These are phyloP conservation scores for Coccyzus lansbergi DNA, from an alignment of 2,797 vertebrate genomes.

Conservation along the genomic window DNA sequence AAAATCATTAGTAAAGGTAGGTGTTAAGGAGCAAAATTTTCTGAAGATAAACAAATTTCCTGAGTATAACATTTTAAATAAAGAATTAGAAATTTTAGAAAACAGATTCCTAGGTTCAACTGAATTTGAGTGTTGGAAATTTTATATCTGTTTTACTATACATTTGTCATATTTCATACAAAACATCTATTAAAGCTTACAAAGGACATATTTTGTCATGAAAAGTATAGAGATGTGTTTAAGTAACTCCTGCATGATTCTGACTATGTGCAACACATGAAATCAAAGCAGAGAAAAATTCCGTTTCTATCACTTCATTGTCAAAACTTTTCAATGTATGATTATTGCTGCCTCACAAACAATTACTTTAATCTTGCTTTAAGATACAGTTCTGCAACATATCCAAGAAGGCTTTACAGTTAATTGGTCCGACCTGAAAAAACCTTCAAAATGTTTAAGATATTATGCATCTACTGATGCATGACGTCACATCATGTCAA, in stretches of 20 bases:
- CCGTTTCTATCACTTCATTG: neutral
- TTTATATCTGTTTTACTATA: neutral
- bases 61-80: neutral
- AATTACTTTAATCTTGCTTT: neutral
- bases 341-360: neutral
- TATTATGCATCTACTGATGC: neutral
- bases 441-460: neutral
- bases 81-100: neutral
- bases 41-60: neutral
- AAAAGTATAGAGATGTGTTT: neutral
- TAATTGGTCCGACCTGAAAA: neutral
- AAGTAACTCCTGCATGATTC: neutral
- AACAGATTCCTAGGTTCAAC: neutral
- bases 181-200: neutral
- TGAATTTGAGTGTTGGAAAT: neutral
- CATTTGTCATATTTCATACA: neutral
- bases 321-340: neutral
- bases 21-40: neutral
- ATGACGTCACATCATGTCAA: neutral
- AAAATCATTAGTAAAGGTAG: neutral
- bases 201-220: neutral
- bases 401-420: neutral
- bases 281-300: neutral
- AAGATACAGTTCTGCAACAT: neutral
- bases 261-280: neutral